A percentile compares a stretch with the other conserved stretches of the same genome.
Conservation (phyloP, 2,888 invertebrate genomes). For the Malacosoma neustria region DNA sequence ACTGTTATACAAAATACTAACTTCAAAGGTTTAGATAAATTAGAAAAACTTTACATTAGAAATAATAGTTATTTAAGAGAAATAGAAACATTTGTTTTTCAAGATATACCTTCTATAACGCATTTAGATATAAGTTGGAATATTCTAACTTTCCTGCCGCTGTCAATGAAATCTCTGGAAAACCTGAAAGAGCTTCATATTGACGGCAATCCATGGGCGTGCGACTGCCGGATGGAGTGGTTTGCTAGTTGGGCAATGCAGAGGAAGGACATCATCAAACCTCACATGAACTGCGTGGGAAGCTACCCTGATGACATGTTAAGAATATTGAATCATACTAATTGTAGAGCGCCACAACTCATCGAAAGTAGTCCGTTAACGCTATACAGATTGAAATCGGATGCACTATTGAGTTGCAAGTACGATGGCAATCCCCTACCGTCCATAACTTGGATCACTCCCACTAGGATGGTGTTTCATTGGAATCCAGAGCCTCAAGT, state of each 20-base stretch:
- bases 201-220: conserved; percentile 86
- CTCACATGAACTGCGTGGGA: conserved; percentile 78
- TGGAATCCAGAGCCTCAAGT: conserved; percentile 84
- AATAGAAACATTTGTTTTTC: conserved; percentile 77
- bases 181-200: conserved; percentile 79
- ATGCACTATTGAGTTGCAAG: conserved; percentile 84
- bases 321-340: conserved; percentile 78
- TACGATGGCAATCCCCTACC: conserved; percentile 85
- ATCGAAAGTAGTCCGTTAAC: conserved; percentile 76
- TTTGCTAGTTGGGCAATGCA: conserved; percentile 72
- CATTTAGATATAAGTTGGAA: conserved; percentile 82
- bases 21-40: conserved; percentile 76
- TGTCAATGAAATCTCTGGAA: conserved; percentile 78
- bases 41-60: conserved; percentile 75
- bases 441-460: conserved; percentile 90
- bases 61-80: conserved; percentile 76
- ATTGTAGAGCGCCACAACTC: conserved; percentile 80
- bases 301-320: conserved; percentile 82
- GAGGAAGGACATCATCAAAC: conserved; percentile 63
- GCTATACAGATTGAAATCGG: conserved; percentile 77
- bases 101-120: conserved; percentile 75
- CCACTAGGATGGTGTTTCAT: conserved; percentile 80
- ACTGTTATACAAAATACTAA: conserved; percentile 78
- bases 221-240: conserved; percentile 92
- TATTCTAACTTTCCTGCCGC: conserved; percentile 80